Evolutionary conservation across 53 echinoderm and acorn worm genomes (phyloP), one percentile per base, ranked within the genome.

Genomic region (Hippasteria phrygiana): DNA sequence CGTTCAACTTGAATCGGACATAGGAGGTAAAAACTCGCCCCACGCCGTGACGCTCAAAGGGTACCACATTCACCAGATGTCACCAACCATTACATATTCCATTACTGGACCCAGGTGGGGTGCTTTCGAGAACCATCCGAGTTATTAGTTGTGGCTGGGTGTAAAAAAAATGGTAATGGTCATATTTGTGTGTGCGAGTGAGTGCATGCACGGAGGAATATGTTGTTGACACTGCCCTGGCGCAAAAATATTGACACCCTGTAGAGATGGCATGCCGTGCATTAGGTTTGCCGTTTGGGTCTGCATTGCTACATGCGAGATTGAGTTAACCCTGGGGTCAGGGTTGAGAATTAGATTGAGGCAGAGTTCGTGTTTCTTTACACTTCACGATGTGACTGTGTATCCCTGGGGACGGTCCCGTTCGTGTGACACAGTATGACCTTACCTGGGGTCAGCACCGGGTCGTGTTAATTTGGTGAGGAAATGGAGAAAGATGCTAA

Each of bases 131-230:
- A 41, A 75, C 47, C 48, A 43, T 39, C 14, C 62, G 38, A 45
- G 28, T 70, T 85, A 85, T 69, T 69, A 85, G 48, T 38, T 36
- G 18, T 69, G 85, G 47, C 71, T 70, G 36, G 71, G 71, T 71
- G 85, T 85, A 71, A 64, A 69, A n/a, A n/a, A 85, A 85, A 50
- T 70, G 70, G 85, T 85, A 37, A 85, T 70, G n/a, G 59, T 3
- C 2, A 55, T 59, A 24, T 59, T 59, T 24, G 7, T 26, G n/a
- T 59, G 7, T 22, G 59, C 59, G 59, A 24, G 59, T 22, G 59
- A 59, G 12, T 75, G 51, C 45, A 35, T 33, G 53, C 5, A 50
- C 28, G 34, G 20, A 4, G 33, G 33, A 7, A 45, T 47, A 48
- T 34, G 48, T 76, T 9, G 37, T 20, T 76, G 54, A 34, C 20